Base-by-base conservation (phyloP, 2,797 vertebrate genomes). In the Geotrypetes seraphini region DNA sequence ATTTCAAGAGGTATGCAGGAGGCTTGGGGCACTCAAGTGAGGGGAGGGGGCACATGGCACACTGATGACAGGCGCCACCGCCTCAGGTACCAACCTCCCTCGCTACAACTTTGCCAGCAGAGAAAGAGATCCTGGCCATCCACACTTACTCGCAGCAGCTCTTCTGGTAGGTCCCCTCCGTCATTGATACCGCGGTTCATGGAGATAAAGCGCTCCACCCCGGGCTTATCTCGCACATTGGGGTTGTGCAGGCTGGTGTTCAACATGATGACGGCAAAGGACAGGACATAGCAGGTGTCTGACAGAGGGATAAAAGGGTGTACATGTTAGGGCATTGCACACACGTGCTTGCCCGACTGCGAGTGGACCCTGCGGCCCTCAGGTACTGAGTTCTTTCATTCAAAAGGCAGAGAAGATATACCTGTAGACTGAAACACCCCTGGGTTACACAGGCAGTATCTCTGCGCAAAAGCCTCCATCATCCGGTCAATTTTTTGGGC, bases 391-490 rank as follows among this genome's bases (percentile, higher is more conserved):
- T n/a, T n/a, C n/a, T n/a, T n/a, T n/a, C n/a, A n/a, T n/a, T n/a
- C n/a, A n/a, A n/a, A n/a, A n/a, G n/a, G n/a, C n/a, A n/a, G n/a
- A n/a, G n/a, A n/a, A n/a, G n/a, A n/a, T n/a, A 15, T 56, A 78
- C 72, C 92, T 33, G 92, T 95, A 66, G 89, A 93, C 65, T 95
- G 91, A 75, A 96, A 95, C 54, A 96, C 92, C 2, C 92, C 92
- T 0, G 89, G 84, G 63, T 95, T 96, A 57, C 92, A 96, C 61
- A 91, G 83, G 46, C 92, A 96, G 63, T 96, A 96, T 69, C 92
- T 81, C 66, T 94, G 91, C 28, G 92, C 91, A 25, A 94, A 96
- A n/a, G 90, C 91, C 58, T 96, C 92, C 92, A 96, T 96, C 92
- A 96, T 96, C 33, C 91, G 78, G 66, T 96, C 91, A 11, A 96